Conservation (phyloP, 2,797 vertebrate species). For the Discoglossus pictus region DNA sequence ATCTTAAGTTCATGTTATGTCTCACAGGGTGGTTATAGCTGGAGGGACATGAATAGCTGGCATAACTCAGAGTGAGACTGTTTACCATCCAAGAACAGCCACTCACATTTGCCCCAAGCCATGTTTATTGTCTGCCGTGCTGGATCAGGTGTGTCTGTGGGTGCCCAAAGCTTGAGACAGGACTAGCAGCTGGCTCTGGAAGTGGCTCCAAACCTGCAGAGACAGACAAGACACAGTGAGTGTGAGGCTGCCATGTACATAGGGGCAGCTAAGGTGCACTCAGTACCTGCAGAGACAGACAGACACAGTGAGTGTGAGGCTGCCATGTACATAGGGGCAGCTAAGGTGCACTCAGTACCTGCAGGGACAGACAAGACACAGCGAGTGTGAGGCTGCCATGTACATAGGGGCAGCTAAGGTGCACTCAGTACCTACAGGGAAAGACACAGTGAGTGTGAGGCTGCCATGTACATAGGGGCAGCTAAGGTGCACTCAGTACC, state of each 20-base stretch:
- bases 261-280: too few relatives aligned
- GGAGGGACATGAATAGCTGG: too few relatives aligned
- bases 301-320: not conserved
- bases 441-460: not conserved
- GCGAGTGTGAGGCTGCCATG: not conserved
- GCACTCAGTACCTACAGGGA: not conserved
- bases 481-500: not conserved
- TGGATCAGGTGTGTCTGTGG: not conserved
- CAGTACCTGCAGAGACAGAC: not conserved
- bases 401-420: not conserved
- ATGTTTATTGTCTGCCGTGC: not conserved
- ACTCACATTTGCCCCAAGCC: too few relatives aligned
- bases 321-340: not conserved
- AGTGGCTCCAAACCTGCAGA: conserved; percentile 14
- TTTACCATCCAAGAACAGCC: too few relatives aligned
- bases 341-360: too few relatives aligned
- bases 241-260: too few relatives aligned
- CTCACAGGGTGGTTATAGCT: too few relatives aligned
- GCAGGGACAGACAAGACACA: not conserved
- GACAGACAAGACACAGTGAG: not conserved
- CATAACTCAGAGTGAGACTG: too few relatives aligned
- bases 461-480: too few relatives aligned
- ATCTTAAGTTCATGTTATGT: too few relatives aligned
- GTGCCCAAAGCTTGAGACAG: not conserved
- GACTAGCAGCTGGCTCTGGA: not conserved